Evolutionary conservation across 92 coral and sea anemone genomes (phyloP), one percentile per base, ranked within the genome.

Genomic region (Zoanthus sansibaricus): DNA sequence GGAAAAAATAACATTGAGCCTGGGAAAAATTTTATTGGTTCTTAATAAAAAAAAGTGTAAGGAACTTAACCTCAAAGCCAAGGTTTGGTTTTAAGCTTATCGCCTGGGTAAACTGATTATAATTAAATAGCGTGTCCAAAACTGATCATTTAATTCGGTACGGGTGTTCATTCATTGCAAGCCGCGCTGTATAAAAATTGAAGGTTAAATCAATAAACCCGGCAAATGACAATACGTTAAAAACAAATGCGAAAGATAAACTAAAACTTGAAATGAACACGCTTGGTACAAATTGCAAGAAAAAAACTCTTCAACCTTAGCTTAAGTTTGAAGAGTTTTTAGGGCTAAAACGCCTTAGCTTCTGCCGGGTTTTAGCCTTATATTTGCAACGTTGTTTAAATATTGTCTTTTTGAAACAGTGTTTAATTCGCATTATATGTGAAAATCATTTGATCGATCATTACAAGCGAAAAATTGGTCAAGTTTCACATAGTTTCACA

Each of bases 231-330:
- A n/a, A 62, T 17, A 62, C 69, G 18, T 62, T 62, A 62, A 62
- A 61, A 62, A 62, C 21, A 62, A 16, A 62, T 62, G 69, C 9
- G 31, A 62, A 62, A 62, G 32, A 16, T 62, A 2, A 62, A 62
- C 69, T 62, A 62, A 62, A 62, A 62, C 69, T 17, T 62, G 30
- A 62, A 62, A 62, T 18, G 30, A 62, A 62, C 69, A 62, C 69
- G 69, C 69, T 62, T 62, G 69, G 69, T 62, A 62, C 10, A 18
- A 62, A 62, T 20, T 17, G 69, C 69, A 62, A 62, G 25, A n/a
- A n/a, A 20, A 58, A 58, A 13, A 58, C 18, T 13, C 17, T 13
- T 58, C 17, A 13, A 58, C n/a, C n/a, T n/a, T n/a, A n/a, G n/a
- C n/a, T n/a, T n/a, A n/a, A n/a, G n/a, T n/a, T n/a, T n/a, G n/a